phyloP scores from a whole-genome alignment of 2,888 invertebrate species.

The Cremastobaeus sp. region DNA sequence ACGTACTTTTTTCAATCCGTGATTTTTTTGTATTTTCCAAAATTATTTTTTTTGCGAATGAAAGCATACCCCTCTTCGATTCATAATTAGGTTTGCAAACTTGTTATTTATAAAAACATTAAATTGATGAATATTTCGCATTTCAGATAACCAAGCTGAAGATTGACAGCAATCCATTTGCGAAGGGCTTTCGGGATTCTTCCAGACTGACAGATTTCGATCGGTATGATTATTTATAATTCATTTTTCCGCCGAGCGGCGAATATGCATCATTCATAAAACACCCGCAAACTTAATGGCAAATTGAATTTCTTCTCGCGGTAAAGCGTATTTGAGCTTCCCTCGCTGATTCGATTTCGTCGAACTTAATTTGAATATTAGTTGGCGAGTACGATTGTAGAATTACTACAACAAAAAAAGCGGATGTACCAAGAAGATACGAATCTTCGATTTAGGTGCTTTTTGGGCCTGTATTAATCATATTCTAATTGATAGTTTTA shows the following conservation, averaged over 20 bases:
- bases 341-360: constrained; percentile 39
- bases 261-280: constrained; percentile 40
- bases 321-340: constrained; percentile 33
- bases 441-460: too few species aligned
- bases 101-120: constrained; percentile 42
- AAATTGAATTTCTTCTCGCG: constrained; percentile 42
- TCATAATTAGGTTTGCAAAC: constrained; percentile 23
- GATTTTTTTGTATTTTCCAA: too few species aligned
- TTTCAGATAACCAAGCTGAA: constrained; percentile 89
- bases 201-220: constrained; percentile 88
- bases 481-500: too few species aligned
- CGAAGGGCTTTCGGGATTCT: constrained; percentile 90
- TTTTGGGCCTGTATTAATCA: too few species aligned
- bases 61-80: not conserved
- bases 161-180: constrained; percentile 91
- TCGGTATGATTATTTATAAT: constrained; percentile 80
- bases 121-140: constrained; percentile 50
- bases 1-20: too few species aligned
- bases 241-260: constrained; percentile 31
- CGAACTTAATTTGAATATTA: constrained; percentile 29
- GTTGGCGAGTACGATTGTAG: constrained; percentile 3
- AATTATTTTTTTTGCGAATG: not conserved
- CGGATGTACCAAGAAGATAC: too few species aligned
- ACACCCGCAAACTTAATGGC: constrained; percentile 34
- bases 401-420: too few species aligned